Evolutionary conservation across 2,113 vertebrate species (phyloP).

Genomic region (Macheiramphus alcinus): DNA sequence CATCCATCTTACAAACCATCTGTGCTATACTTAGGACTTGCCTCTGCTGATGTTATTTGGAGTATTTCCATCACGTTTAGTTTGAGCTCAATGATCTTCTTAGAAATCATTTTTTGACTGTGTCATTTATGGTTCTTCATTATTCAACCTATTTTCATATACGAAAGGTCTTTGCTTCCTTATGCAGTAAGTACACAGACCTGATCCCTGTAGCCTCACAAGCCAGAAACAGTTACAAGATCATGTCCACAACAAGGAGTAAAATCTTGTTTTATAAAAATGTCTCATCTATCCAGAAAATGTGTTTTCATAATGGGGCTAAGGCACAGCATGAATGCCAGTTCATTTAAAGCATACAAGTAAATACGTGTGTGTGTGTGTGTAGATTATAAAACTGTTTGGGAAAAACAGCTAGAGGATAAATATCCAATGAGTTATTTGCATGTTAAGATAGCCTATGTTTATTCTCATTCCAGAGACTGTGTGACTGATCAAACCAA

Average conservation of each 20-base stretch:
- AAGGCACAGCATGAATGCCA: background rate
- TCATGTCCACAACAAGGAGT: background rate
- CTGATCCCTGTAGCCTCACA: background rate
- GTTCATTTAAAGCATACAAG: background rate
- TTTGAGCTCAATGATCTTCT: background rate
- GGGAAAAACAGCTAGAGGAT: background rate
- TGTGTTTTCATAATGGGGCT: background rate
- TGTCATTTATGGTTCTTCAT: background rate
- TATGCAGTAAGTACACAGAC: background rate
- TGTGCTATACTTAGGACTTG: background rate
- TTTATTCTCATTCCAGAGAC: slow-evolving; percentile 11
- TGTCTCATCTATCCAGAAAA: background rate
- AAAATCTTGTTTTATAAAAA: background rate
- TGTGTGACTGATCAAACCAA: background rate
- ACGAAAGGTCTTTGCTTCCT: background rate
- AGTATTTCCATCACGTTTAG: background rate
- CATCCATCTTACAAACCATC: background rate
- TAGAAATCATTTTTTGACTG: background rate
- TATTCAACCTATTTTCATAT: background rate
- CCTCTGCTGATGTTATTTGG: background rate
- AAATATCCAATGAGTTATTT: background rate
- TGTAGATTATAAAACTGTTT: background rate
- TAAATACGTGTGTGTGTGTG: background rate
- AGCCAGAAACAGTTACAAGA: background rate
- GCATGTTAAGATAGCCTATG: background rate